Base-by-base conservation (phyloP, 2,797 vertebrate genomes). In the Sebastes steindachneri region DNA sequence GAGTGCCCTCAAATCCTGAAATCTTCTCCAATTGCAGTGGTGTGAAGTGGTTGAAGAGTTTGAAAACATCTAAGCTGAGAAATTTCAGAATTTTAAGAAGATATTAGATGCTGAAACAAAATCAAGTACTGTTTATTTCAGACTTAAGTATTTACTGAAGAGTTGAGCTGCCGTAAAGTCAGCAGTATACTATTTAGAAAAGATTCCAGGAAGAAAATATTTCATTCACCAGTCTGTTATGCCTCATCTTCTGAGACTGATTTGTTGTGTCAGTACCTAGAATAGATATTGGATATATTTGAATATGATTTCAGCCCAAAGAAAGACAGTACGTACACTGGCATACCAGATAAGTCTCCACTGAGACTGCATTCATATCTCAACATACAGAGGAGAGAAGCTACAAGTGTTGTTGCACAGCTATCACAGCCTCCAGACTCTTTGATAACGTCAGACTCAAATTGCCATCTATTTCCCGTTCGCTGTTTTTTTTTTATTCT, bases 321-420 rank as follows among this genome's bases (percentile, higher is more conserved):
- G n/a, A 69, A 31, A 55, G n/a, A 35, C 11, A 31, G 3, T 55
- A 7, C 1, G 0, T 15, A 26, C 9, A 33, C 33, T 57, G 19
- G 4, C 51, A 41, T 19, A 25, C 5, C 9, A 53, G 25, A 55
- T 37, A 57, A 10, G 4, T 41, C 26, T 62, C 21, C 28, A 53
- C 51, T 55, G 25, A 59, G 75, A 58, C 59, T 35, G 31, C 45
- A 21, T 80, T 79, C 5, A 75, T 67, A 62, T 28, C 25, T 59
- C 33, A 60, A 11, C 59, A 60, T 33, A 15, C 63, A 75, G 60
- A 57, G 26, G 37, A 63, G 25, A 35, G 23, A 60, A 67, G 64
- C 55, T 51, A n/a, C 14, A 67, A 19, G 37, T 62, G 33, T 59
- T 31, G 8, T 37, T 65, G 28, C 15, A 7, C 23, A 60, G 8